Evolutionary conservation across 2,888 invertebrate species (phyloP).

Genomic region (Rotaria socialis): DNA sequence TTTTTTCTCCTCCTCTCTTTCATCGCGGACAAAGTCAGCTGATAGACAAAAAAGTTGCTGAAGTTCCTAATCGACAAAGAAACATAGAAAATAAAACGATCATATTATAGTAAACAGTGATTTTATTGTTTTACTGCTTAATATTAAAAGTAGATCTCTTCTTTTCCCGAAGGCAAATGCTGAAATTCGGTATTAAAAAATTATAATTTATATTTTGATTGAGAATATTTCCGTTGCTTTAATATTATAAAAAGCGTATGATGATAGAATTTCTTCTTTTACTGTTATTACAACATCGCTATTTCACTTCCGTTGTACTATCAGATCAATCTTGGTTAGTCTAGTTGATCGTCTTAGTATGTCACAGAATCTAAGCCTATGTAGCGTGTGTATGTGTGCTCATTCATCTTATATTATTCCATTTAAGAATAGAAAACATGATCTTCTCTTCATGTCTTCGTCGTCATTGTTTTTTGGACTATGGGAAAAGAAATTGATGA

Average conservation of each 20-base stretch:
- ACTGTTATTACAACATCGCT: background rate
- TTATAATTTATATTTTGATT: background rate
- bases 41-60: background rate
- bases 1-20: too few relatives aligned
- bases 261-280: background rate
- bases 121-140: background rate
- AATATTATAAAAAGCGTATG: background rate
- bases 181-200: background rate
- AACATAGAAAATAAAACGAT: background rate
- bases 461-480: background rate
- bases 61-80: background rate
- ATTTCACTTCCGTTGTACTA: background rate
- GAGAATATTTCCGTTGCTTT: background rate
- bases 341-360: too few relatives aligned
- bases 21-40: too few relatives aligned
- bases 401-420: slow-evolving; percentile 19
- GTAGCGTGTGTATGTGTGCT: background rate
- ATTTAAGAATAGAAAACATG: slow-evolving; percentile 24
- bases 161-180: too few relatives aligned
- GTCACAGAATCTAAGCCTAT: background rate
- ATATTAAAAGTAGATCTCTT: too few relatives aligned
- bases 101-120: too few relatives aligned
- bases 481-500: background rate
- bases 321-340: too few relatives aligned
- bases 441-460: background rate